These are phyloP conservation scores for Cathartes aura DNA, from an alignment of 2,113 vertebrate genomes.

Conservation along the genomic window DNA sequence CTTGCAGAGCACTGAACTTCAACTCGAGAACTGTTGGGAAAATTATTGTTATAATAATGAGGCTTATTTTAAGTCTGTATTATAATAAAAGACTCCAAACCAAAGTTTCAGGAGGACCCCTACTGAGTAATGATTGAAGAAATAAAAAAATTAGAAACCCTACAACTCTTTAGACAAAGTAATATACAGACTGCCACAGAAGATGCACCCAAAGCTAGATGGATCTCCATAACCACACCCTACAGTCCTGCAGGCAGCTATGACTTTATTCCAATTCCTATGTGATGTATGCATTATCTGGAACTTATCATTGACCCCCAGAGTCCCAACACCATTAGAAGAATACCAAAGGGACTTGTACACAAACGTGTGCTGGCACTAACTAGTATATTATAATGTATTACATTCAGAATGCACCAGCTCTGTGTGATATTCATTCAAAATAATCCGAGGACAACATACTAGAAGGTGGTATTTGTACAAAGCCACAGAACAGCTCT, in stretches of 20 bases:
- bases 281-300: neutral
- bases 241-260: neutral
- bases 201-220: neutral
- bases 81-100: neutral
- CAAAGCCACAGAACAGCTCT: neutral
- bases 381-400: neutral
- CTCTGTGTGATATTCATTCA: neutral
- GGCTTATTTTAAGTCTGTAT: neutral
- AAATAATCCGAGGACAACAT: neutral
- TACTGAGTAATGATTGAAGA: neutral
- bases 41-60: neutral
- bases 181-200: neutral
- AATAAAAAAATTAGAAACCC: neutral
- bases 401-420: neutral
- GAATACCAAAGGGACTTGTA: neutral
- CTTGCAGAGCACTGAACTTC: neutral
- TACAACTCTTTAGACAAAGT: neutral
- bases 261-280: neutral
- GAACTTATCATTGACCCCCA: neutral
- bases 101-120: neutral
- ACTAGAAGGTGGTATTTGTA: neutral
- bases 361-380: neutral
- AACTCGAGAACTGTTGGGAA: neutral
- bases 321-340: rapidly evolving
- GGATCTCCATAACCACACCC: neutral